Percentiles rank a stretch among this genome's conserved stretches.
phyloP scores from a whole-genome alignment of 2,797 vertebrate species.

The Neosilurus hyrtlii region DNA sequence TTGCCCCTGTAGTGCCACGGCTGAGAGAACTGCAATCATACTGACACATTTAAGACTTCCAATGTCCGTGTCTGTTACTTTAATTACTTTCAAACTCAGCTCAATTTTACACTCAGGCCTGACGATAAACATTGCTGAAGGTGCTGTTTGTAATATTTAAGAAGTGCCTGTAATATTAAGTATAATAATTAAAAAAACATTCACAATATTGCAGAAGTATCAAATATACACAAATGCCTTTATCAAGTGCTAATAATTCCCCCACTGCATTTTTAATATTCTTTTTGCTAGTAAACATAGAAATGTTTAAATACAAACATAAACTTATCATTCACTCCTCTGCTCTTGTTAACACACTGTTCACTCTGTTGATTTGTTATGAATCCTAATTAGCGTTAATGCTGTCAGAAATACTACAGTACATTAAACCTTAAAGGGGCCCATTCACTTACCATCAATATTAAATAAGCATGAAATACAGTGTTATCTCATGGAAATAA shows the following conservation, averaged over 20 bases:
- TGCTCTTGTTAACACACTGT: neutral
- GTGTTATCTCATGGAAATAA: too few species aligned
- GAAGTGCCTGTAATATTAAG: neutral
- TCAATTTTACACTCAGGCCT: neutral
- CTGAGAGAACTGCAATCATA: conserved; percentile 10
- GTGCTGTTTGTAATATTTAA: neutral
- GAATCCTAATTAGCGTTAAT: neutral
- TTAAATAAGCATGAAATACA: too few species aligned
- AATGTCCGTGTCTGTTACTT: conserved; percentile 3
- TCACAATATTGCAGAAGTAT: neutral
- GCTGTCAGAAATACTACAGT: neutral
- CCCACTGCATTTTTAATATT: too few species aligned
- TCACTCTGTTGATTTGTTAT: neutral
- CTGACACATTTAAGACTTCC: conserved; percentile 22
- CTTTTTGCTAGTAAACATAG: neutral
- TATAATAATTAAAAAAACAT: neutral
- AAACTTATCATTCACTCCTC: neutral
- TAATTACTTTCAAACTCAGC: conserved; percentile 29
- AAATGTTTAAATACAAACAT: neutral
- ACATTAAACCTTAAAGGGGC: too few species aligned
- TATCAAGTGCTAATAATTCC: neutral
- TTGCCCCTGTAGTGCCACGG: neutral
- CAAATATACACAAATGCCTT: neutral
- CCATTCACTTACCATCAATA: too few species aligned
- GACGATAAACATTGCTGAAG: neutral